A percentile compares a stretch with the other conserved stretches of the same genome.
Conservation (phyloP, 2,797 vertebrate genomes). For the Halcyon leucocephala region DNA sequence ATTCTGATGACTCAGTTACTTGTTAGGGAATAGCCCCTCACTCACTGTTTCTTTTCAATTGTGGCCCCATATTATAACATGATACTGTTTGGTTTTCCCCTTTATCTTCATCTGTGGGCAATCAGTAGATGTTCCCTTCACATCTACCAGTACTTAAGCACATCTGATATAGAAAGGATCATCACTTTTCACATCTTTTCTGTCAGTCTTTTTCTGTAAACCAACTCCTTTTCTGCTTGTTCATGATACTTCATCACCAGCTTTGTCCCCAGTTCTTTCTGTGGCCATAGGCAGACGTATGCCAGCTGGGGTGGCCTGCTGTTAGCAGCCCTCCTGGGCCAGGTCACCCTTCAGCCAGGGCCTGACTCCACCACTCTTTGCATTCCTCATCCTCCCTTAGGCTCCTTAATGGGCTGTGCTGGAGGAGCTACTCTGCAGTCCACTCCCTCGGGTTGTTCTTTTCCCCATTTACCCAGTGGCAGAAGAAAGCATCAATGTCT, state of each 20-base stretch:
- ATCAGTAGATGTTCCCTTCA: neutral
- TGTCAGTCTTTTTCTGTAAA: neutral
- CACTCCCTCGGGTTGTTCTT: accelerated
- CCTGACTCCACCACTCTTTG: neutral
- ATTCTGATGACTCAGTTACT: neutral
- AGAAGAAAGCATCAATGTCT: neutral
- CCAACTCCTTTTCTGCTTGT: neutral
- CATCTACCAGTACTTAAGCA: neutral
- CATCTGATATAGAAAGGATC: neutral
- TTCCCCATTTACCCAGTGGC: accelerated
- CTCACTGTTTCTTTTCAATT: neutral
- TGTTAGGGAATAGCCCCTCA: neutral
- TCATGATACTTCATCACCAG: accelerated
- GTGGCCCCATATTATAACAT: neutral
- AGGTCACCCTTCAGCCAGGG: neutral
- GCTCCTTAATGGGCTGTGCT: accelerated
- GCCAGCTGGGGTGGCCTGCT: neutral
- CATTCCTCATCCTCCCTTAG: neutral
- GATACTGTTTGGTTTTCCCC: neutral
- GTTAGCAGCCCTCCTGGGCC: accelerated
- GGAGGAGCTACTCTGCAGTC: neutral
- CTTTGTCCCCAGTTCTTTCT: neutral
- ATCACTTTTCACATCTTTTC: neutral
- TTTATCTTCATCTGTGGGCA: neutral
- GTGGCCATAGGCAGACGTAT: neutral